Evolutionary conservation across 1,140 invertebrate species (phyloP).

Genomic region (Temnothorax nylanderi): DNA sequence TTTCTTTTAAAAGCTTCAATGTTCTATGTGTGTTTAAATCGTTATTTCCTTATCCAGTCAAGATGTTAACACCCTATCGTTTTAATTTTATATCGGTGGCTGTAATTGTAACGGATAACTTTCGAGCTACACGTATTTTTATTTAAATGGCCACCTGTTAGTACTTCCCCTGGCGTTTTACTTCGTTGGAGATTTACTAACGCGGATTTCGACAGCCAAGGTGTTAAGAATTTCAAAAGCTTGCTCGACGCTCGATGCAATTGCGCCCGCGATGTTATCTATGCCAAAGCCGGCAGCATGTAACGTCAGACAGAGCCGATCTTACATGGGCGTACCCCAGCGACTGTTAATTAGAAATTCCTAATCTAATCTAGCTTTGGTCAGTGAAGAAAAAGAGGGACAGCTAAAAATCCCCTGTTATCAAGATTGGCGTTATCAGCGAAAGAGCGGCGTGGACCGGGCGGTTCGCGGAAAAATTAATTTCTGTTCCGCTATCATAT

Average conservation of each 20-base stretch:
- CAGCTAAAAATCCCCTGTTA: constrained; percentile 36
- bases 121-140: not conserved
- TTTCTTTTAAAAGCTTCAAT: not conserved
- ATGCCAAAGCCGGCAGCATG: not conserved
- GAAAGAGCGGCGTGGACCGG: not conserved
- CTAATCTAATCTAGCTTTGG: constrained; percentile 38
- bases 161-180: not conserved
- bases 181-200: constrained; percentile 2
- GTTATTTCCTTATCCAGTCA: not conserved
- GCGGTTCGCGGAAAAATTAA: constrained; percentile 30
- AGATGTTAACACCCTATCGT: not conserved
- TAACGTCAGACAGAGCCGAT: constrained; percentile 15
- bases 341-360: constrained; percentile 49
- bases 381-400: not conserved
- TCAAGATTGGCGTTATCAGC: constrained; percentile 28
- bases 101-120: not conserved
- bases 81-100: not conserved
- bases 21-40: not conserved
- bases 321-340: not conserved
- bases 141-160: constrained; percentile 10
- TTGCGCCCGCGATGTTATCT: constrained; percentile 16
- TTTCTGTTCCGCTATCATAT: constrained; percentile 52
- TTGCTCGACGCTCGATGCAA: not conserved
- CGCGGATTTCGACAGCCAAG: not conserved
- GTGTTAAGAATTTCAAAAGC: constrained; percentile 34